Evolutionary conservation across 2,113 vertebrate species (phyloP), one percentile per base, ranked within the genome.

Genomic region (Proteles cristata): DNA sequence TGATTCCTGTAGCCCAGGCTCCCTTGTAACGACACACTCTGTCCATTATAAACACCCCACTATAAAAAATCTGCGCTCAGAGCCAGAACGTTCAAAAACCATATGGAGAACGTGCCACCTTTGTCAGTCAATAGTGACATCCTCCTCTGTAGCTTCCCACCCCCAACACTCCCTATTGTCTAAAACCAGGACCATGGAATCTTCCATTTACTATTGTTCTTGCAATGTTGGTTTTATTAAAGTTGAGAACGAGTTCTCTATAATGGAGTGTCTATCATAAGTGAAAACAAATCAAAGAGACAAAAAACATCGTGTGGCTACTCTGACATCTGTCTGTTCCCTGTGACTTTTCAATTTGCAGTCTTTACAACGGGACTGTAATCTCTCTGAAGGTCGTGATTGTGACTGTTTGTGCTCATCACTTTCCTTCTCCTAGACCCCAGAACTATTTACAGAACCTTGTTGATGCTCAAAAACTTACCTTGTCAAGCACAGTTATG

Each of bases 251-350:
- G 39, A 80, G 80, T 94, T 84, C 33, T 95, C 33, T 39, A 26
- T 74, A 39, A 48, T 19, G 68, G 25, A 58, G 4, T 25, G 11
- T 66, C 23, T 84, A 53, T 31, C n/a, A 65, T 81, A 89, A 81
- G n/a, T 35, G 31, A 16, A 39, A 85, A 85, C 96, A 96, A 79
- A 92, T 11, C 28, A 80, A 58, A 93, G 83, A 93, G 68, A 65
- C 15, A 5, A 25, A 69, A 85, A 96, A 45, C 25, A 17, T 33
- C n/a, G 26, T 45, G 35, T 61, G 21, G 31, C 53, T 93, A 71
- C 92, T 89, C 50, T 69, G 39, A 74, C 16, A 45, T 35, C 16
- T 73, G 21, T n/a, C 79, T 88, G 14, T 92, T 84, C 28, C 31
- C 45, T 26, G 3, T 81, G 68, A 45, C 11, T 16, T 88, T 88